Base-by-base conservation (phyloP, 2,113 vertebrate genomes). In the Camelus bactrianus region DNA sequence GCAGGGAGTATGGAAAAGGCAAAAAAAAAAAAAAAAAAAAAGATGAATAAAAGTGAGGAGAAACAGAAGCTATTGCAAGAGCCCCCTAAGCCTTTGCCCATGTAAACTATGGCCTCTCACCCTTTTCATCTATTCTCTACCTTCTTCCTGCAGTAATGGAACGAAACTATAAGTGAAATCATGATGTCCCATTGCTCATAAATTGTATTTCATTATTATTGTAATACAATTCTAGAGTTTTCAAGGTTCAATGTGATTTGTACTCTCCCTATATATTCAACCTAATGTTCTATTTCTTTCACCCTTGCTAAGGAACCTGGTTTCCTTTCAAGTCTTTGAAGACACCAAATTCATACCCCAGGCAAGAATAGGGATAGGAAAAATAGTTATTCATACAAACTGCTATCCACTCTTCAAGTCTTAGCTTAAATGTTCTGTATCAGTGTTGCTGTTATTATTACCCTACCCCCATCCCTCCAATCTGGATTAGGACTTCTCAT, bases 271-370 rank as follows among this genome's bases (percentile, higher is more conserved):
- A 28, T 42, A 30, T 52, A 30, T 15, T 94, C 28, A 75, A 52
- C 10, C 20, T 76, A 56, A 35, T 69, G 32, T 86, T 91, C 32
- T 12, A 13, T 56, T 69, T 52, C 30, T 64, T 79, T 85, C 26
- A 64, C 6, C 17, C 17, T 87, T 91, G 60, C 38, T 82, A 58
- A 82, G 60, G n/a, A 83, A 89, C 67, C 26, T 60, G 22, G 1
- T 67, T 93, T 93, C n/a, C 16, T 80, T 72, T 91, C 32, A 60
- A 38, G 58, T 80, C 16, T 73, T 94, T 30, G 26, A 81, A 94
- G 32, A 67, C 30, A 20, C 24, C 35, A 81, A 24, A 9, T 85
- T 81, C n/a, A 15, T 87, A 88, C 56, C 20, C 26, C 15, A 58
- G n/a, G 20, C 24, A 95, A 93, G 14, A 81, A 77, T 42, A 76